These are phyloP conservation scores for Mimumesa dahlbomi DNA, from an alignment of 2,888 invertebrate genomes.

Conservation along the genomic window DNA sequence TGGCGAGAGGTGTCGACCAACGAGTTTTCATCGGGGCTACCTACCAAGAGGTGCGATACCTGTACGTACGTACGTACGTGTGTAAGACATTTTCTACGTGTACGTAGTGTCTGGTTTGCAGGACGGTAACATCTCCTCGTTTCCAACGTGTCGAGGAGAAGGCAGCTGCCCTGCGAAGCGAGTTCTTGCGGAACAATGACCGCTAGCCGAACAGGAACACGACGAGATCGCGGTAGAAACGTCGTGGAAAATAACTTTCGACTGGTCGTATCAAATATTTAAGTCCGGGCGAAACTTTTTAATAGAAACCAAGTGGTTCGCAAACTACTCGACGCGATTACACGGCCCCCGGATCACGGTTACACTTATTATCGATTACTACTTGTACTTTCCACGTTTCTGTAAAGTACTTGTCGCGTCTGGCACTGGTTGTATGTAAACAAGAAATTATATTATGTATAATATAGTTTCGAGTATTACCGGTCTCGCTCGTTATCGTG, in stretches of 20 bases:
- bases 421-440: no score
- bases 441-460: no score
- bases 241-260: constrained; percentile 19
- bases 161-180: constrained; percentile 30
- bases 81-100: background rate
- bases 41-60: background rate
- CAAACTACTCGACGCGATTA: no score
- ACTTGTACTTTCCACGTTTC: no score
- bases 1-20: constrained; percentile 9
- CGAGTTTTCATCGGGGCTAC: constrained; percentile 15
- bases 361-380: no score
- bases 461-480: no score
- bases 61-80: constrained; percentile 10
- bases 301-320: no score
- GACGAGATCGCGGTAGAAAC: constrained; percentile 3
- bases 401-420: no score
- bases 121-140: constrained; percentile 3
- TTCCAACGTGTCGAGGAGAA: constrained; percentile 14
- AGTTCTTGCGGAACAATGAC: constrained; percentile 42
- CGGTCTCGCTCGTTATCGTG: no score
- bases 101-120: background rate
- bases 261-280: constrained; percentile 9
- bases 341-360: no score
- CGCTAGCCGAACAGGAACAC: constrained; percentile 31
- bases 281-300: background rate